phyloP scores from a whole-genome alignment of 2,888 invertebrate genomes.

The Rhyacophila evoluta region DNA sequence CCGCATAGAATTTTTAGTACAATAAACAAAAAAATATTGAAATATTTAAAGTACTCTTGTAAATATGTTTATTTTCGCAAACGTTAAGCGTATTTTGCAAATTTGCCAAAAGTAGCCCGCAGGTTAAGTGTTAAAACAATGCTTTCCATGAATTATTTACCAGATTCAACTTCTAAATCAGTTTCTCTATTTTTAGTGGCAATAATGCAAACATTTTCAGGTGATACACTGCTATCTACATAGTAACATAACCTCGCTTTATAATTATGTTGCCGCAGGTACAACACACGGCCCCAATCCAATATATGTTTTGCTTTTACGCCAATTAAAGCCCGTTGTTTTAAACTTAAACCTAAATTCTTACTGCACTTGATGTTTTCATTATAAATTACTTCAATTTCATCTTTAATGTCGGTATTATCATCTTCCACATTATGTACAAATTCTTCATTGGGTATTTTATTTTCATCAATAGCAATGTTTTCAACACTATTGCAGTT shows the following conservation, averaged over 20 bases:
- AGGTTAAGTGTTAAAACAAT: too few species aligned
- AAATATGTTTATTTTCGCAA: too few species aligned
- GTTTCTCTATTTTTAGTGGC: slow-evolving; percentile 62
- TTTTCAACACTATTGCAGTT: neutral
- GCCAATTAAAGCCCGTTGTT: slow-evolving; percentile 75
- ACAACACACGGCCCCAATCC: slow-evolving; percentile 80
- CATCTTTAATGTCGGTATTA: slow-evolving; percentile 16
- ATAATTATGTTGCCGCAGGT: slow-evolving; percentile 72
- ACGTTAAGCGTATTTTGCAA: too few species aligned
- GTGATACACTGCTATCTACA: slow-evolving; percentile 74
- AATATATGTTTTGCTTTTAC: slow-evolving; percentile 81
- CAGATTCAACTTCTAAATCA: neutral
- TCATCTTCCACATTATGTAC: neutral
- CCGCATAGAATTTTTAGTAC: too few species aligned
- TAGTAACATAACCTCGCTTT: slow-evolving; percentile 75
- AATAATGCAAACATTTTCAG: slow-evolving; percentile 85
- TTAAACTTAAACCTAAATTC: slow-evolving; percentile 59
- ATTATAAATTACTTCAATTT: neutral
- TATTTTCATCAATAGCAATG: neutral
- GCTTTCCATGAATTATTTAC: too few species aligned
- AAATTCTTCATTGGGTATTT: neutral
- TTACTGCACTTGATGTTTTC: slow-evolving; percentile 28
- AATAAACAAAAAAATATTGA: too few species aligned
- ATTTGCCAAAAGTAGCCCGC: too few species aligned
- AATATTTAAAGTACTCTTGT: too few species aligned